Evolutionary conservation across 2,888 invertebrate species (phyloP), one percentile per base, ranked within the genome.

Genomic region (Drosophila kuntzei): DNA sequence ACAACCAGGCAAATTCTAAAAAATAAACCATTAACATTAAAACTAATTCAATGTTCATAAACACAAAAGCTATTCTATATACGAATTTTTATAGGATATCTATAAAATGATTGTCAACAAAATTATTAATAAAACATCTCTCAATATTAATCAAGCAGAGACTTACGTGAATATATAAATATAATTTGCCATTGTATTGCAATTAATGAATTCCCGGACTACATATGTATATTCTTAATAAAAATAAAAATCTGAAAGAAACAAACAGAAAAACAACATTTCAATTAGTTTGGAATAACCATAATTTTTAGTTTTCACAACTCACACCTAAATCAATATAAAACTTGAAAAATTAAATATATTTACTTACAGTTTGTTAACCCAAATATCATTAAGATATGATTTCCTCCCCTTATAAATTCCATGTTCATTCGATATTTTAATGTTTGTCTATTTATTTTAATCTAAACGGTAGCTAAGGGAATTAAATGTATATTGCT

Each of bases 1-100:
- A 85, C 51, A 53, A 89, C 66, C 22, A 91, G 70, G 70, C 80
- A 81, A 69, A 83, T 76, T 68, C 91, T 92, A 76, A 69, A 71
- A 9, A 27, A 3, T 12, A 18, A 6, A 1, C 6, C 20, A 6
- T 20, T 12, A 12, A 12, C 2, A 2, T 11, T 6, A 20, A 34
- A 2, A n/a, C 6, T 7, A n/a, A n/a, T n/a, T n/a, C 6, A 20
- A 9, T 14, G 7, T 3, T 14, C 14, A 14, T 36, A 0, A 11
- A 32, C 11, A 1, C 3, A 12, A 12, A 32, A 32, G 32, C 1
- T 32, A 32, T 12, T 32, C 12, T 2, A n/a, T 32, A 12, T 5
- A 32, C 4, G 3, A 5, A 32, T 32, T 12, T 32, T 32, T 12
- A 12, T 9, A 9, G 9, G 9, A 27, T 27, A 9, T 27, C 9